Percentiles rank a stretch among this genome's conserved stretches.
Conservation (phyloP, 2,797 vertebrate genomes). For the Bucorvus abyssinicus region DNA sequence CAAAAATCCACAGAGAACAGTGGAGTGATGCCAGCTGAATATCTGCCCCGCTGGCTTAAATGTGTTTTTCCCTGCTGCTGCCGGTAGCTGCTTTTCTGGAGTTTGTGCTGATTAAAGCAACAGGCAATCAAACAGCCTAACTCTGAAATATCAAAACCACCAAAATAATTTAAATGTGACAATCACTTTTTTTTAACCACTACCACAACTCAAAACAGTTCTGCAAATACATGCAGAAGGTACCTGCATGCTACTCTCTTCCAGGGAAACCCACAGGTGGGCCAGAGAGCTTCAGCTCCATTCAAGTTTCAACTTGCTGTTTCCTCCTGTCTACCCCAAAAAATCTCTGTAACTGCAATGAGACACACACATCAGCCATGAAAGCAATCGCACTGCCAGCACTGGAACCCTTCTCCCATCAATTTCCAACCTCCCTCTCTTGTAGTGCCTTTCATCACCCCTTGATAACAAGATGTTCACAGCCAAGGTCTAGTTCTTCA, state of each 20-base stretch:
- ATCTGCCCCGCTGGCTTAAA: background rate
- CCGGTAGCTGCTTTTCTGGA: background rate
- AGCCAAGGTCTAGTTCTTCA: no score
- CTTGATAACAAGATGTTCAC: rapidly evolving
- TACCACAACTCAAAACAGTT: background rate
- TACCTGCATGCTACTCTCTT: background rate
- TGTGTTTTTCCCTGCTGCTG: background rate
- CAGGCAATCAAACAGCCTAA: background rate
- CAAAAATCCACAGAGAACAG: background rate
- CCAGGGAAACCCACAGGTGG: background rate
- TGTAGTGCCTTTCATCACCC: background rate
- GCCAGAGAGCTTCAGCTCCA: background rate
- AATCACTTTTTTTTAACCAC: background rate
- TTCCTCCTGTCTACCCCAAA: background rate
- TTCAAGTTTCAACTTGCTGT: rapidly evolving
- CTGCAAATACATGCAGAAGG: background rate
- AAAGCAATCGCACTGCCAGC: background rate
- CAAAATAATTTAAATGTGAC: background rate
- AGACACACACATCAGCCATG: rapidly evolving
- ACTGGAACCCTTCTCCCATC: background rate
- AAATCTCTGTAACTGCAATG: background rate
- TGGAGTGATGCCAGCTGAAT: background rate
- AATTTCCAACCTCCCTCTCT: background rate
- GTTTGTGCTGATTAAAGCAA: conserved; percentile 1
- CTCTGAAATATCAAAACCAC: background rate